Percentiles rank a stretch among this genome's conserved stretches.
These are phyloP conservation scores for Coluber constrictor DNA, from an alignment of 2,797 vertebrate species.

Conservation along the genomic window DNA sequence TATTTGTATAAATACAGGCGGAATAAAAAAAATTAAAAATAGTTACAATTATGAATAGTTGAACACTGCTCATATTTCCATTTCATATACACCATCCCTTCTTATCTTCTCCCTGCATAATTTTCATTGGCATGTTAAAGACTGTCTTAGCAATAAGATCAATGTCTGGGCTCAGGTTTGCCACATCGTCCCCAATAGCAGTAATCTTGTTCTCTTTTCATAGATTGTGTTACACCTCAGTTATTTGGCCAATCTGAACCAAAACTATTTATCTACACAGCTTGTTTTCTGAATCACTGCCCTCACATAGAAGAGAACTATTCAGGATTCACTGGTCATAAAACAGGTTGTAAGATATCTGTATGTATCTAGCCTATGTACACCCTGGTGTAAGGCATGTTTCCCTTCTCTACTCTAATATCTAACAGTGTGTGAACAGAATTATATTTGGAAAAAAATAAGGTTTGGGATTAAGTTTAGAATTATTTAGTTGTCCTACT, in stretches of 20 bases:
- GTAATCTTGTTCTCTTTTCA: background rate
- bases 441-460: background rate
- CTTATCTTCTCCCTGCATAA: background rate
- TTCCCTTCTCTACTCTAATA: background rate
- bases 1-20: too few relatives aligned
- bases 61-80: background rate
- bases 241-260: background rate
- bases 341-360: background rate
- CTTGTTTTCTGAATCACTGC: background rate
- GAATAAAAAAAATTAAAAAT: too few relatives aligned
- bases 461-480: background rate
- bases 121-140: background rate
- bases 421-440: background rate
- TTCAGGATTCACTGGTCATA: background rate
- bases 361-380: background rate
- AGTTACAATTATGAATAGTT: background rate
- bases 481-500: background rate
- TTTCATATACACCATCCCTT: background rate
- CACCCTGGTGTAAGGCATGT: background rate
- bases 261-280: background rate
- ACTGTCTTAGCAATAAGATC: background rate
- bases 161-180: background rate
- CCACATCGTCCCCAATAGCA: background rate
- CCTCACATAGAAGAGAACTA: background rate
- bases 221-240: background rate